Evolutionary conservation across 2,888 invertebrate species (phyloP).

Genomic region (Mesorhabditis belari): DNA sequence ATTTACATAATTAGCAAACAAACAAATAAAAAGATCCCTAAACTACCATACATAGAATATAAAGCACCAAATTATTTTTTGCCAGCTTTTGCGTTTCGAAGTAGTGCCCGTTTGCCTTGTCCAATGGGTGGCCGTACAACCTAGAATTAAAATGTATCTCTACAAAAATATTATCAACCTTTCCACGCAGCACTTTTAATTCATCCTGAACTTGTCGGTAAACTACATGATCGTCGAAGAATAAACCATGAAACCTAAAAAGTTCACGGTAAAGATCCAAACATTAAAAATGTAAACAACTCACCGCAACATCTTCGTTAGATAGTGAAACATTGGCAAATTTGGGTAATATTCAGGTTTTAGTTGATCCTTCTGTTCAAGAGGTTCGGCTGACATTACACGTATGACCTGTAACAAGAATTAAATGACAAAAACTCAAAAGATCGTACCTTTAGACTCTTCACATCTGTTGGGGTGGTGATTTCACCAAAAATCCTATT

Average conservation of each 20-base stretch:
- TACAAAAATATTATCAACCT: conserved; percentile 13
- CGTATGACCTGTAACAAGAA: conserved; percentile 31
- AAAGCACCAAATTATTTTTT: conserved; percentile 23
- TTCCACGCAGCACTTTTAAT: conserved; percentile 44
- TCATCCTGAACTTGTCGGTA: conserved; percentile 44
- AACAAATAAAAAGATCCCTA: not conserved
- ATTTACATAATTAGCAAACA: not conserved
- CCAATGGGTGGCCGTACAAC: conserved; percentile 45
- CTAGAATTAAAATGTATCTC: not conserved
- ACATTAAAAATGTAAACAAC: conserved; percentile 37
- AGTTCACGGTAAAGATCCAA: conserved; percentile 34
- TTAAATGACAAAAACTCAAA: not conserved
- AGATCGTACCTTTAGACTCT: conserved; percentile 25
- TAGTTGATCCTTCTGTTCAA: conserved; percentile 39
- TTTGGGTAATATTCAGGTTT: conserved; percentile 47
- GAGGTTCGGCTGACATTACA: conserved; percentile 49
- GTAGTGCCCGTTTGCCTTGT: conserved; percentile 45
- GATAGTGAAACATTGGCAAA: conserved; percentile 51
- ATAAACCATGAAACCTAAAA: conserved; percentile 44
- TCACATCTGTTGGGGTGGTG: conserved; percentile 36
- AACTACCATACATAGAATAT: not conserved
- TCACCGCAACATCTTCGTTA: conserved; percentile 47
- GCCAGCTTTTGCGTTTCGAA: too few relatives aligned
- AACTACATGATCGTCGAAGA: conserved; percentile 51
- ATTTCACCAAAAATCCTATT: conserved; percentile 33